Base-by-base conservation (phyloP, 2,113 vertebrate genomes). In the Eretmochelys imbricata region DNA sequence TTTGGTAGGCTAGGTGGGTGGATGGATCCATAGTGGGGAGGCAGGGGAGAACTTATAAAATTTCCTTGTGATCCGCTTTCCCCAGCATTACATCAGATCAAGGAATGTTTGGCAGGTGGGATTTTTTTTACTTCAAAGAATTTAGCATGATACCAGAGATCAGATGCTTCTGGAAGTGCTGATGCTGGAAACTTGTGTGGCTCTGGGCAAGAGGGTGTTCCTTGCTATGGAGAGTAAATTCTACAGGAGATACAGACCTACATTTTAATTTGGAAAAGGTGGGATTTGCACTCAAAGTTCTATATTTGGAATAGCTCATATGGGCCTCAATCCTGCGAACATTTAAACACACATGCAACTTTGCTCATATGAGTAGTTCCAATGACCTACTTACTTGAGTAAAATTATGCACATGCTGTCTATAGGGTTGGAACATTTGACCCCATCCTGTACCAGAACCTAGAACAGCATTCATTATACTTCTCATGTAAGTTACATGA, bases 101-200 rank as follows among this genome's bases (percentile, higher is more conserved):
- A 95, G 96, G 78, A 81, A 2, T 69, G 13, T 87, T 87, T 94
- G 95, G 31, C 91, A 93, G 92, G 0, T 93, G 93, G 90, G 90
- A 75, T 93, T 95, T 94, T 93, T 96, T 93, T 95, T 88, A 93
- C 86, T 92, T 96, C 87, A 96, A 96, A 96, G 94, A 84, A 96
- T 91, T 96, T 95, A 95, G 91, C 88, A 62, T 89, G 92, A 87
- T 96, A 55, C 27, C 1, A 93, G 42, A 94, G 90, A 96, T 95
- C 90, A 97, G 96, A 86, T 90, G 89, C 53, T 87, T 48, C 9
- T 90, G n/a, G 42, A 76, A 46, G 24, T 24, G 92, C 92, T 87
- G 96, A 91, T 93, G 88, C 83, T 96, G 90, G 85, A 95, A 95
- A 87, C 88, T 65, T 82, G 10, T 0, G 0, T 42, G 29, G 84